Percentiles rank a stretch among this genome's conserved stretches.
Conservation (phyloP, 2,888 invertebrate genomes). For the Adelphocoris suturalis region DNA sequence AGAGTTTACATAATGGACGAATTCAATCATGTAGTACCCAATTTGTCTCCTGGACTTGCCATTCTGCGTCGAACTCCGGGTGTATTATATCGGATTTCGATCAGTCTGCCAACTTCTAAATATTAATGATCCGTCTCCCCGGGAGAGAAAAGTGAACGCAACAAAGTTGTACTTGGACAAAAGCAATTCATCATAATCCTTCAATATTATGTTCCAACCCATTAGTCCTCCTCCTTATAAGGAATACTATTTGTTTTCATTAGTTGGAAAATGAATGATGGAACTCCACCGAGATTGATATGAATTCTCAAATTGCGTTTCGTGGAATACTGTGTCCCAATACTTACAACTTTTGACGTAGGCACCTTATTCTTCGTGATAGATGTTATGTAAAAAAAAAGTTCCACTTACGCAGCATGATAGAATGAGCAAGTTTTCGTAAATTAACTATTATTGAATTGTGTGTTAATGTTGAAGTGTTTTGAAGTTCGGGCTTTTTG, state of each 20-base stretch:
- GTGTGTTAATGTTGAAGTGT: too few relatives aligned
- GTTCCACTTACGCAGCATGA: too few relatives aligned
- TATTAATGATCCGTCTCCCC: slow-evolving; percentile 20
- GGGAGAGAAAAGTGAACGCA: neutral
- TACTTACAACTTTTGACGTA: too few relatives aligned
- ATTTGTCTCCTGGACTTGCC: neutral
- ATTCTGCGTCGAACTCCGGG: neutral
- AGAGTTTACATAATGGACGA: too few relatives aligned
- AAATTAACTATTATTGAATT: too few relatives aligned
- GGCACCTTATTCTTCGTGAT: too few relatives aligned
- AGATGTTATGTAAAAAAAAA: too few relatives aligned
- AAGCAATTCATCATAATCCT: slow-evolving; percentile 32
- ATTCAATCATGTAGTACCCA: neutral
- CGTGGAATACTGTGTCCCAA: too few relatives aligned
- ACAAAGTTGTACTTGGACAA: slow-evolving; percentile 32
- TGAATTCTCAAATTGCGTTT: neutral
- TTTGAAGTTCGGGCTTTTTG: too few relatives aligned
- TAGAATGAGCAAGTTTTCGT: too few relatives aligned
- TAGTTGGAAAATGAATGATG: slow-evolving; percentile 6
- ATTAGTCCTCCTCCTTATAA: neutral
- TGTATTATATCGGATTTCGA: slow-evolving; percentile 4
- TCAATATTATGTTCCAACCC: slow-evolving; percentile 42
- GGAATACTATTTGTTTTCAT: slow-evolving; percentile 27
- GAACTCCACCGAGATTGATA: neutral
- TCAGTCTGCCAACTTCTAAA: slow-evolving; percentile 29